These are phyloP conservation scores for Sorex fumeus DNA, from an alignment of 2,113 vertebrate species.

Conservation along the genomic window DNA sequence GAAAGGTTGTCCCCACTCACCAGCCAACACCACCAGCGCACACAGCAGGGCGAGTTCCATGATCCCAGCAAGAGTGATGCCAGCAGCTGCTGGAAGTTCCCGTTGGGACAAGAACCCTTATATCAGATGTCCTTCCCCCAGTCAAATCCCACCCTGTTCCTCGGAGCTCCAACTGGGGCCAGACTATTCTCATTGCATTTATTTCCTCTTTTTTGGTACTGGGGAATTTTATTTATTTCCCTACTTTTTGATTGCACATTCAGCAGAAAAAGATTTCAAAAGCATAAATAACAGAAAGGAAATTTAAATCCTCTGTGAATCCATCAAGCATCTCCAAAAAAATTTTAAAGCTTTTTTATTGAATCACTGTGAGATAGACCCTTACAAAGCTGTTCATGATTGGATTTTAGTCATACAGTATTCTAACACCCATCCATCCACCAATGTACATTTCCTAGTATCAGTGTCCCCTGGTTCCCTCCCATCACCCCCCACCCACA, in stretches of 20 bases:
- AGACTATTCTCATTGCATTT: neutral
- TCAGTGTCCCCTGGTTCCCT: too few relatives aligned
- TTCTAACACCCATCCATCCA: too few relatives aligned
- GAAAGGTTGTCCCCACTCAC: slow-evolving; percentile 52
- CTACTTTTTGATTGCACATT: neutral
- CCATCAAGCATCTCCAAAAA: neutral
- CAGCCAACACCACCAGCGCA: slow-evolving; percentile 32
- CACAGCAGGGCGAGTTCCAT: slow-evolving; percentile 74
- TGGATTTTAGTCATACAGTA: too few relatives aligned
- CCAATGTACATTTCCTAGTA: too few relatives aligned
- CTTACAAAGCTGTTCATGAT: too few relatives aligned
- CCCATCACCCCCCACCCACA: too few relatives aligned
- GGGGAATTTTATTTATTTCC: neutral
- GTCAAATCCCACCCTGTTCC: too few relatives aligned
- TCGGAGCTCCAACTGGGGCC: neutral
- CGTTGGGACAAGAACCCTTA: neutral
- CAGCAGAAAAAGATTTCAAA: neutral
- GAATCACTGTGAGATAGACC: too few relatives aligned
- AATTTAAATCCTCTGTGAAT: neutral
- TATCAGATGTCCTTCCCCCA: neutral
- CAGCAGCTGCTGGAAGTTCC: neutral
- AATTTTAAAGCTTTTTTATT: too few relatives aligned
- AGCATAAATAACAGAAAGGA: neutral
- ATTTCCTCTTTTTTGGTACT: slow-evolving; percentile 67
- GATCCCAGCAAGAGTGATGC: neutral